A percentile compares a stretch with the other conserved stretches of the same genome.
phyloP scores from a whole-genome alignment of 2,113 vertebrate genomes.

The Laticauda colubrina region DNA sequence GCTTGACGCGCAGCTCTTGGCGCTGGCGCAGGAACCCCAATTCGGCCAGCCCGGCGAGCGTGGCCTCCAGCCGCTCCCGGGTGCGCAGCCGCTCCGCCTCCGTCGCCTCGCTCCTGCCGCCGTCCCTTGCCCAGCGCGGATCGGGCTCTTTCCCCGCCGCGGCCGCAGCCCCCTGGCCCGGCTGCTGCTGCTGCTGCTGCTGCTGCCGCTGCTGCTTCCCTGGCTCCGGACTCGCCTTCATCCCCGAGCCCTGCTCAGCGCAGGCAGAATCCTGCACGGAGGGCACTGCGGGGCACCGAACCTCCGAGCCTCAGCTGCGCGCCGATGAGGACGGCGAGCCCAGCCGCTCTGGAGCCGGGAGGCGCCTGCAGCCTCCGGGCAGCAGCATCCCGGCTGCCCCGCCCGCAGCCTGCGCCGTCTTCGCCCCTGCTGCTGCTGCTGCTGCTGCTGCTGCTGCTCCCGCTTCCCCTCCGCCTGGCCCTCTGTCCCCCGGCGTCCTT shows the following conservation, averaged over 20 bases:
- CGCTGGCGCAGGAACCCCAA: constrained; percentile 81
- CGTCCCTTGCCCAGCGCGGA: constrained; percentile 67
- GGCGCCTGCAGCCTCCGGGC: neutral
- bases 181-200: neutral
- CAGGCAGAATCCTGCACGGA: neutral
- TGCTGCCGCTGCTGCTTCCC: neutral
- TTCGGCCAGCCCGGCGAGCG: constrained; percentile 83
- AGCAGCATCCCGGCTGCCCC: constrained; percentile 42
- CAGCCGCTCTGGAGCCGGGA: neutral
- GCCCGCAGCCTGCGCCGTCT: neutral
- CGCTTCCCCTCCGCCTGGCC: neutral
- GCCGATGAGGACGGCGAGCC: neutral
- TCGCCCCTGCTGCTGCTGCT: neutral
- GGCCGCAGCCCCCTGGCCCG: constrained; percentile 45
- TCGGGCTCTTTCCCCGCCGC: constrained; percentile 65
- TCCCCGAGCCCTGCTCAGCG: neutral
- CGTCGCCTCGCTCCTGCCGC: constrained; percentile 63
- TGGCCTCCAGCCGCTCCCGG: constrained; percentile 83
- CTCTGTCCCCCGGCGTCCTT: neutral
- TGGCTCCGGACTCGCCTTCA: neutral
- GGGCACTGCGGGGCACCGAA: neutral
- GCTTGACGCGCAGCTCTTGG: constrained; percentile 81
- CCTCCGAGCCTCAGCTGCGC: neutral
- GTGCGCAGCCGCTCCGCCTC: constrained; percentile 76
- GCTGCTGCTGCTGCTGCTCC: neutral